phyloP scores from a whole-genome alignment of 2,888 invertebrate species.

The Tridacna crocea region DNA sequence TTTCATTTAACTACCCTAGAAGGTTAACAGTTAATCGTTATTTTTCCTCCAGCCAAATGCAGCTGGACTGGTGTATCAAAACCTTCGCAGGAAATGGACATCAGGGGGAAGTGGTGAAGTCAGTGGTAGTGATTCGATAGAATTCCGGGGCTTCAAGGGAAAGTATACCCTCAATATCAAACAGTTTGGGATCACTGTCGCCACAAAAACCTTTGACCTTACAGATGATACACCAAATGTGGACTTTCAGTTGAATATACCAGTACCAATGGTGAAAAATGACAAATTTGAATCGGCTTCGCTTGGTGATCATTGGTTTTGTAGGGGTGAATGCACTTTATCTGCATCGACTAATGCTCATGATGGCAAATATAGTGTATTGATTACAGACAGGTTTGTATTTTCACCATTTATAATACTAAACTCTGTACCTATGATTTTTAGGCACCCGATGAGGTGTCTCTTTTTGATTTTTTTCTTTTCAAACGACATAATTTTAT shows the following conservation, averaged over 20 bases:
- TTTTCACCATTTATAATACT: too few relatives aligned
- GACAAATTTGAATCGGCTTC: slow-evolving; percentile 21
- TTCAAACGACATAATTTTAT: too few relatives aligned
- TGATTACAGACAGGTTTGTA: slow-evolving; percentile 17
- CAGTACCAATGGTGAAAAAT: slow-evolving; percentile 16
- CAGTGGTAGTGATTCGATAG: not conserved
- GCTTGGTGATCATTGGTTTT: slow-evolving; percentile 21
- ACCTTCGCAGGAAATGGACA: slow-evolving; percentile 33
- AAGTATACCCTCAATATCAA: slow-evolving; percentile 33
- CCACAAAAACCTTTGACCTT: slow-evolving; percentile 31
- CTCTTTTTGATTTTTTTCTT: too few relatives aligned
- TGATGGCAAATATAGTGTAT: slow-evolving; percentile 12
- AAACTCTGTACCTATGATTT: too few relatives aligned
- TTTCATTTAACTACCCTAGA: too few relatives aligned
- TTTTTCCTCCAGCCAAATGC: slow-evolving; percentile 40
- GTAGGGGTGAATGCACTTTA: slow-evolving; percentile 26
- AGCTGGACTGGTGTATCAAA: slow-evolving; percentile 36
- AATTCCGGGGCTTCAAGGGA: slow-evolving; percentile 38
- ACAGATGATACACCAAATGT: slow-evolving; percentile 1
- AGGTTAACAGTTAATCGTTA: too few relatives aligned
- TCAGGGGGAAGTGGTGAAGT: slow-evolving; percentile 27
- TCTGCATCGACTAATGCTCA: slow-evolving; percentile 3
- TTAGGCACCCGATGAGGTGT: too few relatives aligned
- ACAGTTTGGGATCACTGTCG: slow-evolving; percentile 26
- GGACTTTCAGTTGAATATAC: slow-evolving; percentile 1